phyloP scores from a whole-genome alignment of 92 coral and sea anemone species.

The Anthopleura xanthogrammica region DNA sequence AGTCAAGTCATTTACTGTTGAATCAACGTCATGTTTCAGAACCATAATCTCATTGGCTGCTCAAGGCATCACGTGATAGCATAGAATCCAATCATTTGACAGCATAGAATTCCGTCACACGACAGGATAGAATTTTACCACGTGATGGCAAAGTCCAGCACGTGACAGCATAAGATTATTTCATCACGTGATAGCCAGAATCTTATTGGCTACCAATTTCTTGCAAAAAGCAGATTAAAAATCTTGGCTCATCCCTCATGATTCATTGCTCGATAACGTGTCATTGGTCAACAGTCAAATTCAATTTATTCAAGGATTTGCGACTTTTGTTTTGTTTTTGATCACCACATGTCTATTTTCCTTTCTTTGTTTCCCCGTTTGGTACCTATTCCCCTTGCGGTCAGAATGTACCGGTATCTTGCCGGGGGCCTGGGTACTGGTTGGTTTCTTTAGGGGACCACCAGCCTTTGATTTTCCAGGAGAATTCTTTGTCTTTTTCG shows the following conservation, averaged over 20 bases:
- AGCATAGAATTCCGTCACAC: no score
- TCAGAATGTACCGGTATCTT: conserved; percentile 2
- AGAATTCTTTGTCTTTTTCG: neutral
- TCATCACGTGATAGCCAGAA: no score
- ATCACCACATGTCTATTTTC: neutral
- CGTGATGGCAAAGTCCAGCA: no score
- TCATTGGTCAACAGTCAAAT: neutral
- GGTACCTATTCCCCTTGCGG: conserved; percentile 1
- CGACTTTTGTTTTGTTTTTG: neutral
- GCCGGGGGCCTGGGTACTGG: neutral
- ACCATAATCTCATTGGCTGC: neutral
- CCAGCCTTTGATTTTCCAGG: neutral
- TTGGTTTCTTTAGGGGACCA: neutral
- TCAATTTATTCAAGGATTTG: neutral
- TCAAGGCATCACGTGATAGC: neutral
- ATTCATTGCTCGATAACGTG: neutral
- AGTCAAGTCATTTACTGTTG: no score
- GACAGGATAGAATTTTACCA: no score
- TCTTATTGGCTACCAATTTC: neutral
- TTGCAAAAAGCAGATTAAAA: neutral
- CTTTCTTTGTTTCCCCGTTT: neutral
- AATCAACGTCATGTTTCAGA: no score
- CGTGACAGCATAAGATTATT: no score
- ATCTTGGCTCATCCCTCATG: neutral
- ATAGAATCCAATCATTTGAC: no score